Evolutionary conservation across 2,113 vertebrate species (phyloP).

Genomic region (Sminthopsis crassicaudata): DNA sequence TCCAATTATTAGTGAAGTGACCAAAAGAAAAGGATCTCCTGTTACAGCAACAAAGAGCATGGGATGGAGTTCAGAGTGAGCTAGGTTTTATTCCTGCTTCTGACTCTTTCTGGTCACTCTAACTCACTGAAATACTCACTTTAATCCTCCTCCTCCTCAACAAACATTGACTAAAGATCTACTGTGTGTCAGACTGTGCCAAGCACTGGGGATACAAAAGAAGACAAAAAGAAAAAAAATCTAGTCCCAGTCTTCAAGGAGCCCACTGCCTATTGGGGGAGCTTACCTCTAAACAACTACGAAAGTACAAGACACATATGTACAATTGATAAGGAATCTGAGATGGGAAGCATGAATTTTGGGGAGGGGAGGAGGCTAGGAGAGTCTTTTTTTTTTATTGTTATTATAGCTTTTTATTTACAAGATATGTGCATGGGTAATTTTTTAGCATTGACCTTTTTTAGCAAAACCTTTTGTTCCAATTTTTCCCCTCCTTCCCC

Average conservation of each 20-base stretch:
- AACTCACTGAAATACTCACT: neutral
- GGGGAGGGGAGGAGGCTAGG: neutral
- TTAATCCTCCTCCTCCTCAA: neutral
- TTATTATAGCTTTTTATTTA: too few species aligned
- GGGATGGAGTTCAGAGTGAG: too few species aligned
- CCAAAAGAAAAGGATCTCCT: neutral
- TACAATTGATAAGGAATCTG: neutral
- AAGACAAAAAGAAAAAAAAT: neutral
- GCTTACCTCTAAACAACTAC: neutral
- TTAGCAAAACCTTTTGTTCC: too few species aligned
- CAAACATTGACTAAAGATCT: neutral
- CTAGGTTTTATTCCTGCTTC: neutral
- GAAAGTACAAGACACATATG: neutral
- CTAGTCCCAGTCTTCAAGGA: neutral
- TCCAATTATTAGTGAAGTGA: neutral
- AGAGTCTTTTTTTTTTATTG: neutral
- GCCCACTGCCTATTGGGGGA: too few species aligned
- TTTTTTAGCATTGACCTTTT: too few species aligned
- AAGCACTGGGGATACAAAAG: neutral
- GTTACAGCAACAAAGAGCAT: neutral
- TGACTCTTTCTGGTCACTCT: neutral
- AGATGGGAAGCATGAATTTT: neutral
- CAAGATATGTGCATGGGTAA: too few species aligned
- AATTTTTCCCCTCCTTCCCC: too few species aligned
- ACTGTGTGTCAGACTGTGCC: too few species aligned